phyloP scores from a whole-genome alignment of 2,888 invertebrate genomes.

The Pasiphila rectangulata region DNA sequence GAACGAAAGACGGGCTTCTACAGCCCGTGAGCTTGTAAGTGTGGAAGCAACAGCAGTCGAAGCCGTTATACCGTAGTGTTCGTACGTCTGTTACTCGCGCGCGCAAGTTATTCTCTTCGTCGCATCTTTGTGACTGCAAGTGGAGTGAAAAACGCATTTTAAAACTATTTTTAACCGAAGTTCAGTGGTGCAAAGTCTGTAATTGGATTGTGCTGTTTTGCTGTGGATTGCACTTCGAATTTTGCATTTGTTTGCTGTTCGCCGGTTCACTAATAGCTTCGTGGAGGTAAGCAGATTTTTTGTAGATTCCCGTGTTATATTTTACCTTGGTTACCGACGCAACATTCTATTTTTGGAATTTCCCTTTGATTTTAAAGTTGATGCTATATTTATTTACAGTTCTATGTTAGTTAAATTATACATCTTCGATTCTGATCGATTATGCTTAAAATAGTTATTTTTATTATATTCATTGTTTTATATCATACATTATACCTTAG shows the following conservation, averaged over 20 bases:
- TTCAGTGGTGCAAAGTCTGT: slow-evolving; percentile 31
- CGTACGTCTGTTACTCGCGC: slow-evolving; percentile 51
- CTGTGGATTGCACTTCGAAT: slow-evolving; percentile 40
- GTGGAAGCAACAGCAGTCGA: slow-evolving; percentile 39
- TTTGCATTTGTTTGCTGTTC: slow-evolving; percentile 59
- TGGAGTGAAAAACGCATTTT: slow-evolving; percentile 61
- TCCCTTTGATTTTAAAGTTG: neutral
- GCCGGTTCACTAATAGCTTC: slow-evolving; percentile 66
- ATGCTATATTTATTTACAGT: too few species aligned
- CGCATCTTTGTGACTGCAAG: slow-evolving; percentile 65
- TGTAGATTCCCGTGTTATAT: slow-evolving; percentile 41
- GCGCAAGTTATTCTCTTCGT: slow-evolving; percentile 65
- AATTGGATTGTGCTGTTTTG: slow-evolving; percentile 41
- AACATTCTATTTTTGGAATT: neutral
- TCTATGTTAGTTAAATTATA: too few species aligned
- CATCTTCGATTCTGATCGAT: too few species aligned
- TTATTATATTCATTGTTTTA: too few species aligned
- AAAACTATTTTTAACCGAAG: slow-evolving; percentile 36
- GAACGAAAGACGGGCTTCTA: slow-evolving; percentile 1
- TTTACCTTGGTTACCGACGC: slow-evolving; percentile 18
- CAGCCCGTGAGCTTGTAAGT: neutral
- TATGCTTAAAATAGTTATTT: too few species aligned
- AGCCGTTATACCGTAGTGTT: slow-evolving; percentile 45
- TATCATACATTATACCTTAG: too few species aligned
- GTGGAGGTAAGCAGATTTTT: slow-evolving; percentile 66